Evolutionary conservation across 2,113 vertebrate genomes (phyloP).

Genomic region (Sceloporus tristichus): DNA sequence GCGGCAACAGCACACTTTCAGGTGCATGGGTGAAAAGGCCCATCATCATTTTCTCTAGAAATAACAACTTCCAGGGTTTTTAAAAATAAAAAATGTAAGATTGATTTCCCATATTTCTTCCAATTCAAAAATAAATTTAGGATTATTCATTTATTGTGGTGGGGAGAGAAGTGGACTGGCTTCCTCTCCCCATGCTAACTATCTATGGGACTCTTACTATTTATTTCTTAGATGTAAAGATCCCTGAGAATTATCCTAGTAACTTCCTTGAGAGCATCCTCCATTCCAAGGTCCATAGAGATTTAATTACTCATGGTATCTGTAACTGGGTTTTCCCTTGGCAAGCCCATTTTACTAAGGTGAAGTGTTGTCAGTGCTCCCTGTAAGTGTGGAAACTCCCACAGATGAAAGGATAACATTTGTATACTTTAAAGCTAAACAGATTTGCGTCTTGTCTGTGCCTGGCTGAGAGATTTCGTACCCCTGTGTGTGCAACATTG

Average conservation of each 20-base stretch:
- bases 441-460: neutral
- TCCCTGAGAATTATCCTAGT: neutral
- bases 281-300: neutral
- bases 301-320: neutral
- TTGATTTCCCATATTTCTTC: neutral
- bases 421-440: neutral
- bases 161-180: too few species aligned
- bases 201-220: neutral
- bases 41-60: neutral
- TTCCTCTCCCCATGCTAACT: neutral
- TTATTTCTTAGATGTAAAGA: neutral
- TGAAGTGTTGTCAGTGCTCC: too few species aligned
- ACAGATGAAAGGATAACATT: neutral
- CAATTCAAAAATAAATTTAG: constrained; percentile 12
- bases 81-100: neutral
- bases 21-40: neutral
- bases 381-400: neutral
- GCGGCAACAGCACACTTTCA: neutral
- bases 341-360: neutral
- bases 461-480: neutral
- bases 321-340: neutral
- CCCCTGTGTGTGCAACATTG: too few species aligned
- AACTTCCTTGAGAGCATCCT: neutral
- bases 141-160: neutral
- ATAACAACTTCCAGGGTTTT: neutral